These are phyloP conservation scores for Linnaemya tessellans DNA, from an alignment of 2,888 invertebrate genomes.

Conservation along the genomic window DNA sequence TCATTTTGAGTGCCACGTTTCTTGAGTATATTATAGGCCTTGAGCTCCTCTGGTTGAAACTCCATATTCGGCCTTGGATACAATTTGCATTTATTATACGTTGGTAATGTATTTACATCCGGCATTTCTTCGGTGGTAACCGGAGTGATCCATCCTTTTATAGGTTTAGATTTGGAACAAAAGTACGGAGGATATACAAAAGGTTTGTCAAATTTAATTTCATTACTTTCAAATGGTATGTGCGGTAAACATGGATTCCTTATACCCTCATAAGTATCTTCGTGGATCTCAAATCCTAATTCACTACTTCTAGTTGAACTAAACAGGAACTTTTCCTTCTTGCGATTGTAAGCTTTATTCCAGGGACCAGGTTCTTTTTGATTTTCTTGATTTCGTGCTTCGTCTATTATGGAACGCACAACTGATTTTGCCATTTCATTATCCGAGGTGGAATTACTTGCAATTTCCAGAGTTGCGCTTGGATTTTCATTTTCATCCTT, in stretches of 20 bases:
- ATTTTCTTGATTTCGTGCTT: conserved; percentile 88
- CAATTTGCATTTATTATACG: conserved; percentile 80
- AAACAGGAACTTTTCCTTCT: conserved; percentile 77
- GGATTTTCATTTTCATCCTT: conserved; percentile 79
- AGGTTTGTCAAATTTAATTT: conserved; percentile 73
- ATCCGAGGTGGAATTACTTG: conserved; percentile 1
- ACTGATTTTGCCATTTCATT: conserved; percentile 74
- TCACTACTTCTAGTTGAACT: conserved; percentile 70
- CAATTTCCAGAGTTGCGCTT: conserved; percentile 73
- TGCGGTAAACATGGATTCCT: conserved; percentile 64
- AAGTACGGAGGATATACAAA: conserved; percentile 77
- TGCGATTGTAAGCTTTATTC: conserved; percentile 84
- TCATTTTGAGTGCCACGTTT: conserved; percentile 74
- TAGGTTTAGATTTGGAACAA: conserved; percentile 76
- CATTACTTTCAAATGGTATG: conserved; percentile 73
- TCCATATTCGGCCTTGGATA: conserved; percentile 81
- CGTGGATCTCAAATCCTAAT: conserved; percentile 80
- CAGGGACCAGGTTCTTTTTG: conserved; percentile 88
- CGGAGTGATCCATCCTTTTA: conserved; percentile 78
- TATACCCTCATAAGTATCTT: conserved; percentile 74
- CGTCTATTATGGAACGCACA: conserved; percentile 85
- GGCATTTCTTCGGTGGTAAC: conserved; percentile 79
- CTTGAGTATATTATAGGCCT: conserved; percentile 78
- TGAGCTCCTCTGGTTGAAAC: conserved; percentile 80
- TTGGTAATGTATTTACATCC: conserved; percentile 75